Percentiles rank a stretch among this genome's conserved stretches.
Conservation (phyloP, 2,888 invertebrate species). For the Cremastinae sp. region DNA sequence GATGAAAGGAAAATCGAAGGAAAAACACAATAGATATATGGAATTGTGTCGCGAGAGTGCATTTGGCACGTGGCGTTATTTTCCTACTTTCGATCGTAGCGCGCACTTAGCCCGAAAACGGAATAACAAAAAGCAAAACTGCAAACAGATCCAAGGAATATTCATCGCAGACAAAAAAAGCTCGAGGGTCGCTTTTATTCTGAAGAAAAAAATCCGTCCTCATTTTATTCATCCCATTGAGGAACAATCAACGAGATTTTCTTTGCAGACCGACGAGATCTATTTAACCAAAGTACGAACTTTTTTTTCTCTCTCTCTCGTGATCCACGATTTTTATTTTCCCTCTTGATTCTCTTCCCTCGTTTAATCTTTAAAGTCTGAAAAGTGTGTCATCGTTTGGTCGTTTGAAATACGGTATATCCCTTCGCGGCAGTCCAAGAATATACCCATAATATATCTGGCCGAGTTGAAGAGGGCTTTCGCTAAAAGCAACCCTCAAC, state of each 20-base stretch:
- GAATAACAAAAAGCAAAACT: no score
- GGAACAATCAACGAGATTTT: no score
- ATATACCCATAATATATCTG: constrained; percentile 36
- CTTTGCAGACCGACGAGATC: no score
- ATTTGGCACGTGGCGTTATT: constrained; percentile 56
- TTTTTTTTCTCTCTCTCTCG: neutral
- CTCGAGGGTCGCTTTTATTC: no score
- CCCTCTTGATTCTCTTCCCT: constrained; percentile 3
- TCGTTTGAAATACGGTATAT: constrained; percentile 1
- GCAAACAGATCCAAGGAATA: no score
- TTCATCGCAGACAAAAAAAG: no score
- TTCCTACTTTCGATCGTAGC: neutral
- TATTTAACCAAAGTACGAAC: no score
- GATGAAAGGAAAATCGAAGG: neutral
- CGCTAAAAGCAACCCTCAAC: constrained; percentile 36
- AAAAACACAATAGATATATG: constrained; percentile 41
- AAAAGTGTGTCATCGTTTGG: constrained; percentile 45
- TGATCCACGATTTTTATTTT: constrained; percentile 5
- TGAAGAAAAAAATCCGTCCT: constrained; percentile 10
- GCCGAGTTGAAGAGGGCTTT: constrained; percentile 46
- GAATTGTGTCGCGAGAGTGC: constrained; percentile 40
- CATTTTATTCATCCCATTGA: no score
- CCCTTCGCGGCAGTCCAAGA: constrained; percentile 28
- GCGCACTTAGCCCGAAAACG: neutral
- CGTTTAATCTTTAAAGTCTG: constrained; percentile 39